Conservation (phyloP, 1,140 invertebrate species). For the Danaus plexippus region DNA sequence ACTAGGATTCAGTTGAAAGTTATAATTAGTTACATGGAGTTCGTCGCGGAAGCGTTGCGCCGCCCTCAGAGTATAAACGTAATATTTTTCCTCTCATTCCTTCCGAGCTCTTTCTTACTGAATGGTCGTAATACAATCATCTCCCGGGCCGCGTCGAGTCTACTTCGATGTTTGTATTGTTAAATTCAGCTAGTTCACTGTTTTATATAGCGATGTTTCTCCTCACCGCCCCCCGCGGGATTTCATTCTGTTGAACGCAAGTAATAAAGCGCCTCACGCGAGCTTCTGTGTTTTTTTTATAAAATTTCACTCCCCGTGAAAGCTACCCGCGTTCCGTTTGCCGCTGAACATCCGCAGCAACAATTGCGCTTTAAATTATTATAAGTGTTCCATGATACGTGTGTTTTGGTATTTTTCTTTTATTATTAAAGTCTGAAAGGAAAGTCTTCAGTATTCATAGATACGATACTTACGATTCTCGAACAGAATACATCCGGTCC, state of each 20-base stretch:
- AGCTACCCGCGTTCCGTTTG: no score
- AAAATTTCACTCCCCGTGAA: background rate
- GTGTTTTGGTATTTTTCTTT: no score
- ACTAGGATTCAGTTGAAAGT: slow-evolving; percentile 12
- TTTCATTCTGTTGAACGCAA: no score
- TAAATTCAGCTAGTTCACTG: slow-evolving; percentile 4
- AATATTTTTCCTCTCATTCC: background rate
- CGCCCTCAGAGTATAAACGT: background rate
- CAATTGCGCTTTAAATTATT: no score
- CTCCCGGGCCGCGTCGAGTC: background rate
- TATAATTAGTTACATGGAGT: slow-evolving; percentile 20
- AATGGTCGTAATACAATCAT: background rate
- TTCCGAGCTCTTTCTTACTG: no score
- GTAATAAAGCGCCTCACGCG: background rate
- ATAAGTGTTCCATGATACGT: no score
- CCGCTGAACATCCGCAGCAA: no score
- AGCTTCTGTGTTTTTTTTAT: background rate
- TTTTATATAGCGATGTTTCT: slow-evolving; percentile 2
- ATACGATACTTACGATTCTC: no score
- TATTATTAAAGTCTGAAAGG: no score
- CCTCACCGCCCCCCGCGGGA: no score
- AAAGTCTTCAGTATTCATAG: no score
- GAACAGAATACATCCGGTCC: no score
- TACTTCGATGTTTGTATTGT: slow-evolving; percentile 6
- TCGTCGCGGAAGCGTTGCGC: slow-evolving; percentile 9